These are phyloP conservation scores for Drosophila anomelani DNA, from an alignment of 2,888 invertebrate species.

Conservation along the genomic window DNA sequence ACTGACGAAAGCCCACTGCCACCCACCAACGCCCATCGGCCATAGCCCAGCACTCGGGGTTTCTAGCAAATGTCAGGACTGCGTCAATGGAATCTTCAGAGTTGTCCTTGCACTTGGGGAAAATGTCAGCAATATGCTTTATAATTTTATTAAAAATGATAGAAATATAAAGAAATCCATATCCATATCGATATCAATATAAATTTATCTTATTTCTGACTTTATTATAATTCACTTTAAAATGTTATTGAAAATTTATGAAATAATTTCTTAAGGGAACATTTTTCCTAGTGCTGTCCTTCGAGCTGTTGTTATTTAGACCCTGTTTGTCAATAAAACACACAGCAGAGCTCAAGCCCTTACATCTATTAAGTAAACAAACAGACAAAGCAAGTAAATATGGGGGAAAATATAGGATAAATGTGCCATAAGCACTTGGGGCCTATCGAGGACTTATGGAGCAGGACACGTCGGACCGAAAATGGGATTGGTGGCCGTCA, in stretches of 20 bases:
- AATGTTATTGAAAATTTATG: not conserved
- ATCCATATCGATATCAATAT: not conserved
- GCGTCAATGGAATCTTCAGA: slow-evolving; percentile 32
- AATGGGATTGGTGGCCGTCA: slow-evolving; percentile 27
- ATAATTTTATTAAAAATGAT: not conserved
- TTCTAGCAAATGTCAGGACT: slow-evolving; percentile 62
- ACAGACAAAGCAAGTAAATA: slow-evolving; percentile 34
- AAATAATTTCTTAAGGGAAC: not conserved
- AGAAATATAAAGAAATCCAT: not conserved
- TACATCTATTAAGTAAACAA: slow-evolving; percentile 59
- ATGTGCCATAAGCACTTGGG: slow-evolving; percentile 58
- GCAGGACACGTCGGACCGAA: slow-evolving; percentile 10
- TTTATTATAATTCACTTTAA: not conserved
- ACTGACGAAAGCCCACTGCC: slow-evolving; percentile 30
- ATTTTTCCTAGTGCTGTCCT: slow-evolving; percentile 13
- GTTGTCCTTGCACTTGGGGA: slow-evolving; percentile 9
- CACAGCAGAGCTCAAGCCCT: slow-evolving; percentile 36
- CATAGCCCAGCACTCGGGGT: slow-evolving; percentile 2
- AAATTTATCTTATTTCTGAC: not conserved
- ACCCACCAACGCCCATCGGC: slow-evolving; percentile 8
- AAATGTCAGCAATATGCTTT: not conserved
- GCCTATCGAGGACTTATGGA: slow-evolving; percentile 45
- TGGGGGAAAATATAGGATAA: slow-evolving; percentile 14
- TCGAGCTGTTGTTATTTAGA: slow-evolving; percentile 22
- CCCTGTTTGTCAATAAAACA: slow-evolving; percentile 53